Evolutionary conservation across 1,140 invertebrate species (phyloP), one percentile per base, ranked within the genome.

Genomic region (Brachionus paranguensis): DNA sequence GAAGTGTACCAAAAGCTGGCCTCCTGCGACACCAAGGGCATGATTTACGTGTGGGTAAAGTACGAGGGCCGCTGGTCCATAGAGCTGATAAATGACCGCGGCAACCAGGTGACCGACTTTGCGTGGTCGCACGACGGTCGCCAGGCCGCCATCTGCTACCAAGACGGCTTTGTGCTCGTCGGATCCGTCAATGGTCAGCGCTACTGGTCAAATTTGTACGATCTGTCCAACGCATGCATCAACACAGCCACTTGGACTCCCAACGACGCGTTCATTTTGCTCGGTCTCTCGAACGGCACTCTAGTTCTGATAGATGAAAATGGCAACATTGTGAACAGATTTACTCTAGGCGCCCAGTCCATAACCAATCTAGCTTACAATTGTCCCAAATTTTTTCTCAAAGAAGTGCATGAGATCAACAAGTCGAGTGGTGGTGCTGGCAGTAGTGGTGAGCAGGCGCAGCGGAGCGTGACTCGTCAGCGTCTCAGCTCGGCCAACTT

Each of bases 21-120:
- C 2, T 97, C 96, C 5, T 99, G 96, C 90, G 97, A 99, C 91
- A 95, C 94, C 86, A 96, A 95, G 0, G 97, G 97, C 12, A 95
- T 98, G 41, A 99, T 99, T 86, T 99, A 98, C 89, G 96, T 99
- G 5, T 99, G 97, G 97, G 98, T 98, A 85, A 98, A 98, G 88
- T 98, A 98, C 89, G 97, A 99, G 88, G 96, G 96, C 7, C 92
- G 96, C 12, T 99, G 97, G 97, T 98, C 96, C 84, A 98, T 99
- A 85, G 97, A 99, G 90, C 91, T 99, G 76, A 98, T 99, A 87
- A 99, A 99, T 88, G 97, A 99, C 90, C 91, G 97, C 29, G 97
- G 94, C 87, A 97, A 95, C 1, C 86, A 90, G 88, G 90, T 91
- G 11, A 91, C 90, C 14, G 95, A 98, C 90, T 98, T 99, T 90